Evolutionary conservation across 2,888 invertebrate genomes (phyloP).

Genomic region (Panzeria rudis): DNA sequence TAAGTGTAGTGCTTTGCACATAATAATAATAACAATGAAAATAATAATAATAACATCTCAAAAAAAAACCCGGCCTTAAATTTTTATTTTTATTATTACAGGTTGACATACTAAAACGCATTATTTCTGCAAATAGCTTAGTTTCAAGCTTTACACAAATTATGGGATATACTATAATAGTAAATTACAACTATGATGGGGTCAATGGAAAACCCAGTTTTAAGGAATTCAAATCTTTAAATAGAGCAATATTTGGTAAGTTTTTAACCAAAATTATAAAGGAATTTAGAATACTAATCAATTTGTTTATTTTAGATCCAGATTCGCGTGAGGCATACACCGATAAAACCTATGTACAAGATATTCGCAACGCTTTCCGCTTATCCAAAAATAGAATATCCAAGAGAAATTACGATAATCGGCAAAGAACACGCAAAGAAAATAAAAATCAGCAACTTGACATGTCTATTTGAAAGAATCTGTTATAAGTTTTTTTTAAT

Average conservation of each 20-base stretch:
- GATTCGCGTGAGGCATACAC: not conserved
- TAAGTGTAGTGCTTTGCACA: too few species aligned
- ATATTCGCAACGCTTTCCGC: slow-evolving; percentile 9
- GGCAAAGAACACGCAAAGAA: not conserved
- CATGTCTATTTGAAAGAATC: not conserved
- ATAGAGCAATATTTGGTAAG: slow-evolving; percentile 14
- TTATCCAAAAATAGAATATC: not conserved
- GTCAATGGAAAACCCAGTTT: slow-evolving; percentile 8
- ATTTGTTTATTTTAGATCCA: not conserved
- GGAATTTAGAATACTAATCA: slow-evolving; percentile 2
- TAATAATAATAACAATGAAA: too few species aligned
- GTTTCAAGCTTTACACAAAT: slow-evolving; percentile 1
- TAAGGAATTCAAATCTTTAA: slow-evolving; percentile 18
- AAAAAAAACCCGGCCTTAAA: too few species aligned
- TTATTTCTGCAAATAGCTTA: slow-evolving; percentile 6
- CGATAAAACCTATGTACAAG: not conserved
- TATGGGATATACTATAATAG: slow-evolving; percentile 7
- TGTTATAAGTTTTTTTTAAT: not conserved
- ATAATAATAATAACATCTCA: too few species aligned
- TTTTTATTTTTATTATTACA: not conserved
- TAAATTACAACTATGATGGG: slow-evolving; percentile 11
- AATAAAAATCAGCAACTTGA: slow-evolving; percentile 17
- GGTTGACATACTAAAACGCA: not conserved
- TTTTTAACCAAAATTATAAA: not conserved
- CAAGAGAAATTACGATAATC: slow-evolving; percentile 10